Conservation (phyloP, 2,797 vertebrate species). For the Arrhamphus sclerolepis region DNA sequence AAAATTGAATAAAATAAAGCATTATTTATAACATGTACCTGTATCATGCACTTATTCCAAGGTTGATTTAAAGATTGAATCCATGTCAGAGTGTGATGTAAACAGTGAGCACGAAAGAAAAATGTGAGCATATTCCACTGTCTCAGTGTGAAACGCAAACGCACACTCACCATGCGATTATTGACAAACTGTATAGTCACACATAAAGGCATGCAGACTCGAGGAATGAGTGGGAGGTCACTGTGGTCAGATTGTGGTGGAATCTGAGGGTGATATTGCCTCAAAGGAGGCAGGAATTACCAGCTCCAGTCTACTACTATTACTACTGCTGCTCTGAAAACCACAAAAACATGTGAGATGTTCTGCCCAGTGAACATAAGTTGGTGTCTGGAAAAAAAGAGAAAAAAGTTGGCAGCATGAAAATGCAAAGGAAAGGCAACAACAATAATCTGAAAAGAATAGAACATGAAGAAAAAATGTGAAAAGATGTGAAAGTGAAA, state of each 20-base stretch:
- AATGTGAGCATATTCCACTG: constrained; percentile 11
- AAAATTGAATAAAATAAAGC: too few species aligned
- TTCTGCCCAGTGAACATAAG: neutral
- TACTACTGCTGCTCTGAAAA: constrained; percentile 50
- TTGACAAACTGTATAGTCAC: constrained; percentile 16
- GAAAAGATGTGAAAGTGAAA: too few species aligned
- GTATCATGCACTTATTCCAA: too few species aligned
- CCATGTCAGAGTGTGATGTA: too few species aligned
- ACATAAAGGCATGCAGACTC: constrained; percentile 38
- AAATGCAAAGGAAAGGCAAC: too few species aligned
- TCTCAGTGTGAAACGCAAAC: constrained; percentile 2
- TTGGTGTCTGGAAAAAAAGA: too few species aligned
- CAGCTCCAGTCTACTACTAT: constrained; percentile 46
- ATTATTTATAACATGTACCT: too few species aligned
- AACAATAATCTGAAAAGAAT: too few species aligned
- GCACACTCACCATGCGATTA: neutral
- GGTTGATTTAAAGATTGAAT: too few species aligned
- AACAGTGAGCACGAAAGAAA: neutral
- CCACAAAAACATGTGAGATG: constrained; percentile 36
- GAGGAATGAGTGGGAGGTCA: constrained; percentile 59
- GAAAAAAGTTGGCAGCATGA: too few species aligned
- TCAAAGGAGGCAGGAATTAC: constrained; percentile 59
- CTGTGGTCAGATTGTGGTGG: constrained; percentile 61
- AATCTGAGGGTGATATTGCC: constrained; percentile 65
- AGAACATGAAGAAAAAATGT: too few species aligned